phyloP scores from a whole-genome alignment of 1,140 invertebrate species.

The Conus ventricosus region DNA sequence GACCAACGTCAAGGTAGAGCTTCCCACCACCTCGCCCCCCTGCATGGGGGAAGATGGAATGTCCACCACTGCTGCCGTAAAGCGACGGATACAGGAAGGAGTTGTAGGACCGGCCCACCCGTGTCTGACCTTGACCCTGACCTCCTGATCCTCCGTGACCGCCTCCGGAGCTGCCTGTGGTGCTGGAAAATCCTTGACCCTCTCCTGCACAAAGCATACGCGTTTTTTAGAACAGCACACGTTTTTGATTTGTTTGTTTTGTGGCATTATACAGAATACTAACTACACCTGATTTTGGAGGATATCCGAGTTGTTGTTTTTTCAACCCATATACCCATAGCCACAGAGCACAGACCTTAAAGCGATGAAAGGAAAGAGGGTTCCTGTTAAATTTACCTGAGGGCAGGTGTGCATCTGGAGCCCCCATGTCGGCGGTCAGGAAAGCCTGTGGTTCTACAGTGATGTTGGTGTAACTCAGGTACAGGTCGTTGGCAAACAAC shows the following conservation, averaged over 20 bases:
- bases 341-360: too few species aligned
- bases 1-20: conserved; percentile 48
- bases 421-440: conserved; percentile 52
- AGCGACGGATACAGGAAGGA: conserved; percentile 57
- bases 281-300: too few species aligned
- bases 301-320: too few species aligned
- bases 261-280: too few species aligned
- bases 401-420: conserved; percentile 47
- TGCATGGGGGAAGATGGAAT: conserved; percentile 56
- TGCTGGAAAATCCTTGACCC: conserved; percentile 46
- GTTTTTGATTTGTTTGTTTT: too few species aligned
- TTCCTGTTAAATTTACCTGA: conserved; percentile 36
- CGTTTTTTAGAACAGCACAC: neutral
- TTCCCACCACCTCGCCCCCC: conserved; percentile 55
- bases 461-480: conserved; percentile 60
- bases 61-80: conserved; percentile 64
- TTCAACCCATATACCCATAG: too few species aligned
- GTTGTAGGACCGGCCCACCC: conserved; percentile 57
- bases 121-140: conserved; percentile 56
- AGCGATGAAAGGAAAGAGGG: neutral
- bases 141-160: conserved; percentile 67
- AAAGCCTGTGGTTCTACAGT: conserved; percentile 62
- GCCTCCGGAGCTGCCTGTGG: conserved; percentile 58
- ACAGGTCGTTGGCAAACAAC: conserved; percentile 62
- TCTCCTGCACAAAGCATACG: conserved; percentile 39